These are phyloP conservation scores for Xestobium rufovillosum DNA, from an alignment of 2,888 invertebrate genomes.

Conservation along the genomic window DNA sequence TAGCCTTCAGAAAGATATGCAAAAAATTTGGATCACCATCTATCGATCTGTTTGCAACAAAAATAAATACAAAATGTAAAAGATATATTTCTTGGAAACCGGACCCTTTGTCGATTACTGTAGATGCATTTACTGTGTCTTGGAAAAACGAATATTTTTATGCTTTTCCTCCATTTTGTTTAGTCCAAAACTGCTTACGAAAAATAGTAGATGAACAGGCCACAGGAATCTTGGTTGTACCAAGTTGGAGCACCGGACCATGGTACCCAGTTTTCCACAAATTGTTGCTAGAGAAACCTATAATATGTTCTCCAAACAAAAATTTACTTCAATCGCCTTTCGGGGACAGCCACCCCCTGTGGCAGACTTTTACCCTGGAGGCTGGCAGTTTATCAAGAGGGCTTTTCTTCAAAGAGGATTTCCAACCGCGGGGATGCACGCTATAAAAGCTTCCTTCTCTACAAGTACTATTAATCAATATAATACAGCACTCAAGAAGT, in stretches of 20 bases:
- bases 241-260: constrained; percentile 26
- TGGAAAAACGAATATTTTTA: constrained; percentile 12
- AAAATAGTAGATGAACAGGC: constrained; percentile 18
- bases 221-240: constrained; percentile 23
- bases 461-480: constrained; percentile 4
- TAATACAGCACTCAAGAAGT: not conserved
- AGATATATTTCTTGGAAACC: constrained; percentile 10
- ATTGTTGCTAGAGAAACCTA: constrained; percentile 8
- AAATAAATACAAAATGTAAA: constrained; percentile 15
- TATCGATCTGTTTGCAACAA: constrained; percentile 13
- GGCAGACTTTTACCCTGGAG: constrained; percentile 20
- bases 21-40: constrained; percentile 5
- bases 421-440: not conserved
- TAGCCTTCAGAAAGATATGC: constrained; percentile 10
- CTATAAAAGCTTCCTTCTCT: not conserved
- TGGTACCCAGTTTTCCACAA: constrained; percentile 26
- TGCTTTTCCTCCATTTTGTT: constrained; percentile 13
- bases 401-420: not conserved
- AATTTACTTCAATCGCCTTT: constrained; percentile 21
- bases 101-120: constrained; percentile 8
- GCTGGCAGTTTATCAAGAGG: constrained; percentile 20
- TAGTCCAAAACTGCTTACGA: not conserved
- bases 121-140: constrained; percentile 16
- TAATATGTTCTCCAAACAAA: constrained; percentile 18
- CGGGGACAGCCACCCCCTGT: constrained; percentile 18